Evolutionary conservation across 2,888 invertebrate genomes (phyloP).

Genomic region (Himalopsyche japonica): DNA sequence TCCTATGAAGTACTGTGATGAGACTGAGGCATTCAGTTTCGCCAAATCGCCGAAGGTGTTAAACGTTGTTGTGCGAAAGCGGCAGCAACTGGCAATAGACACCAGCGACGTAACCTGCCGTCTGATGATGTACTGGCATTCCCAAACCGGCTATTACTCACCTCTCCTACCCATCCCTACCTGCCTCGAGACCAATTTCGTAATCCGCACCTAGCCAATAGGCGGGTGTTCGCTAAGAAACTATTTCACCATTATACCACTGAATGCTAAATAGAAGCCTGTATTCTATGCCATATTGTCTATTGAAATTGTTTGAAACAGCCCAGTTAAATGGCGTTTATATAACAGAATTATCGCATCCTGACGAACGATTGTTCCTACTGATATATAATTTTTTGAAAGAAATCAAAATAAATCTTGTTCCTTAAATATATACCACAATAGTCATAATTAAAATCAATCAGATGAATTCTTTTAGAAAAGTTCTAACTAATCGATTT

Average conservation of each 20-base stretch:
- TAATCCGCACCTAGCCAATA: slow-evolving; percentile 11
- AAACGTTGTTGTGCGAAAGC: neutral
- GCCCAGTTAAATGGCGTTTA: too few relatives aligned
- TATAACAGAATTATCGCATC: too few relatives aligned
- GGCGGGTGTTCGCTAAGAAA: neutral
- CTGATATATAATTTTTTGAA: too few relatives aligned
- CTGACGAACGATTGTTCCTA: too few relatives aligned
- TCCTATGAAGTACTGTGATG: neutral
- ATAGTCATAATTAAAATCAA: too few relatives aligned
- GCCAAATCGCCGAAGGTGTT: neutral
- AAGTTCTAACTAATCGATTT: too few relatives aligned
- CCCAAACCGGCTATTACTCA: slow-evolving; percentile 28
- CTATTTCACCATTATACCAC: neutral
- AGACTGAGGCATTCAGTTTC: neutral
- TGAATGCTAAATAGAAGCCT: neutral
- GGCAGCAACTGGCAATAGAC: neutral
- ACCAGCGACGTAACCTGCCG: neutral
- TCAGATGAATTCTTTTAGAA: too few relatives aligned
- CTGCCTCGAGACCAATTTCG: slow-evolving; percentile 20
- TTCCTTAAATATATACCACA: too few relatives aligned
- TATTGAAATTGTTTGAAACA: neutral
- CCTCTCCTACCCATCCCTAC: slow-evolving; percentile 9
- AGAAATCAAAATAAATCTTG: too few relatives aligned
- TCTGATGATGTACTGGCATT: slow-evolving; percentile 22
- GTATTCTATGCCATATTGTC: neutral